These are phyloP conservation scores for Araneus ventricosus DNA, from an alignment of 1,140 invertebrate species.

Conservation along the genomic window DNA sequence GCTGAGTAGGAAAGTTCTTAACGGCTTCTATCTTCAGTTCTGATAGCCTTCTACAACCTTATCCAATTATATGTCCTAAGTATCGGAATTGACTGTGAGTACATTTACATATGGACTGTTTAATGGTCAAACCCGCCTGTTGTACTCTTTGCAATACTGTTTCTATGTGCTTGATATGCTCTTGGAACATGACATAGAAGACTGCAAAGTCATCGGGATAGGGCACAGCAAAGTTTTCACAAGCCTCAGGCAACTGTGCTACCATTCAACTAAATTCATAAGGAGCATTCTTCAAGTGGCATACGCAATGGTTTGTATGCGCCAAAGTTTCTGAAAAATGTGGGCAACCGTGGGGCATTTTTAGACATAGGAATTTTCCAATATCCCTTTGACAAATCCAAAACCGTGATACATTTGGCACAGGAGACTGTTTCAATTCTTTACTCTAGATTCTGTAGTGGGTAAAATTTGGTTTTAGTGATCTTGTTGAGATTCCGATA, in stretches of 20 bases:
- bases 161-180: not conserved
- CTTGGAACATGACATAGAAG: not conserved
- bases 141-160: not conserved
- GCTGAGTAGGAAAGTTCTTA: not conserved
- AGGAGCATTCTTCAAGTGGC: too few species aligned
- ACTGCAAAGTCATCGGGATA: conserved; percentile 47
- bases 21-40: conserved; percentile 17
- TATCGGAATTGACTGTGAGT: conserved; percentile 3
- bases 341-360: not conserved
- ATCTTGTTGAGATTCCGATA: conserved; percentile 18
- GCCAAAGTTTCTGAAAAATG: not conserved
- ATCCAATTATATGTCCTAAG: conserved; percentile 22
- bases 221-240: not conserved
- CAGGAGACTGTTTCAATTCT: conserved; percentile 19
- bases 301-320: not conserved
- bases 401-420: conserved; percentile 4
- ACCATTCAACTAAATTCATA: conserved; percentile 33
- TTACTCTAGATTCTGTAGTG: conserved; percentile 40
- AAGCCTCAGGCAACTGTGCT: conserved; percentile 5
- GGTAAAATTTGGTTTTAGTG: not conserved
- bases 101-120: conserved; percentile 36
- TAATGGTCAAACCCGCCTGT: not conserved
- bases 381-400: conserved; percentile 32
- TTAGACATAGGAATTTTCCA: conserved; percentile 30
- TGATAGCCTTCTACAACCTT: not conserved